Evolutionary conservation across 2,113 vertebrate genomes (phyloP).

Genomic region (Clarias macrocephalus): DNA sequence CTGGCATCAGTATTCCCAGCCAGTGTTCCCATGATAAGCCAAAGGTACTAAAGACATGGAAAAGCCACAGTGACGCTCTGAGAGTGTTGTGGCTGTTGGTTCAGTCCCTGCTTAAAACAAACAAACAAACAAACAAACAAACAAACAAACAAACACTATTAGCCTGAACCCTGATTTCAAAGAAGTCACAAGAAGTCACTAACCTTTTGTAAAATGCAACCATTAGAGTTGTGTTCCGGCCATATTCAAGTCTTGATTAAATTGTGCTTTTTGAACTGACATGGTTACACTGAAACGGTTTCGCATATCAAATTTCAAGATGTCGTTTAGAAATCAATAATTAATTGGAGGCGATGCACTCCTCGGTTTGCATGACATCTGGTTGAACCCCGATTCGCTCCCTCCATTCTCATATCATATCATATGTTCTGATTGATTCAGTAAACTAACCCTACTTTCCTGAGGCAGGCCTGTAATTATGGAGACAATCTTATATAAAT

Average conservation of each 20-base stretch:
- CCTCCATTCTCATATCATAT: neutral
- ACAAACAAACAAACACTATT: neutral
- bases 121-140: too few relatives aligned
- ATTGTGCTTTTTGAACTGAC: neutral
- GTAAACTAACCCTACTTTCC: constrained; percentile 57
- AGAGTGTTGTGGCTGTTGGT: neutral
- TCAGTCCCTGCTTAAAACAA: neutral
- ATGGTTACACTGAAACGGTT: too few relatives aligned
- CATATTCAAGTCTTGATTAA: neutral
- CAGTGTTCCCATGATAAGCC: neutral
- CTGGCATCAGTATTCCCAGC: neutral
- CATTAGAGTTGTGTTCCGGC: neutral
- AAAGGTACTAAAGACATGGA: neutral
- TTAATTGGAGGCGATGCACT: neutral
- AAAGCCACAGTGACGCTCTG: neutral
- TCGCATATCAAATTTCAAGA: neutral
- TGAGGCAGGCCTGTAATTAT: constrained; percentile 54
- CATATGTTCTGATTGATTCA: constrained; percentile 51
- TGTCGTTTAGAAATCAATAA: neutral
- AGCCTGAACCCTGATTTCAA: neutral
- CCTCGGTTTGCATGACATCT: neutral
- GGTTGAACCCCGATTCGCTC: neutral
- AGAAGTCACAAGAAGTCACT: neutral
- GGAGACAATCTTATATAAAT: constrained; percentile 30
- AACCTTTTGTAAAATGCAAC: too few relatives aligned